These are phyloP conservation scores for Phallusia fumigata DNA, from an alignment of 23 tunicate genomes.

Conservation along the genomic window DNA sequence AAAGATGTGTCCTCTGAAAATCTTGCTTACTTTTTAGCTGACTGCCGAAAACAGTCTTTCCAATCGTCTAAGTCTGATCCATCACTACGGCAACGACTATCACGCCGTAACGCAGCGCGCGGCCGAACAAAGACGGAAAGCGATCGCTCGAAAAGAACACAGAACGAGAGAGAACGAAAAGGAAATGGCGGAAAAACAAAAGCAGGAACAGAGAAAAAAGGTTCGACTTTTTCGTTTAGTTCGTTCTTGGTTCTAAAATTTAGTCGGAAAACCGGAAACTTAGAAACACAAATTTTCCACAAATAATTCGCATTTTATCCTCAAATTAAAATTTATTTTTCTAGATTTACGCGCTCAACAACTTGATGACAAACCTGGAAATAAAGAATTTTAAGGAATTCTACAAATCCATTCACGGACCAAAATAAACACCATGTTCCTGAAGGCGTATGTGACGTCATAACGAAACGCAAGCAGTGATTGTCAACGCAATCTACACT, in stretches of 20 bases:
- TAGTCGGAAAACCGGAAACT: too few species aligned
- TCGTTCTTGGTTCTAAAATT: too few species aligned
- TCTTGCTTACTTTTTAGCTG: too few species aligned
- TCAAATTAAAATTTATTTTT: too few species aligned
- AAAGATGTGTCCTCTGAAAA: too few species aligned
- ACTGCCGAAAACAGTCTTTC: neutral
- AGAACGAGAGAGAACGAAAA: neutral
- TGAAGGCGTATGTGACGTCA: neutral
- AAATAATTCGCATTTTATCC: too few species aligned
- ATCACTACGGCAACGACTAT: constrained; percentile 36
- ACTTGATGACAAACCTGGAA: constrained; percentile 25
- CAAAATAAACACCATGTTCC: neutral
- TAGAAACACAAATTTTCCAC: too few species aligned
- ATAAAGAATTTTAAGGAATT: constrained; percentile 16
- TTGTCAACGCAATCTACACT: too few species aligned
- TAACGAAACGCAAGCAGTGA: neutral
- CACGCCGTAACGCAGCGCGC: constrained; percentile 19
- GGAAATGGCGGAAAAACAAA: constrained; percentile 17
- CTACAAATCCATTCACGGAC: neutral
- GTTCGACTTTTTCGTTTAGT: neutral
- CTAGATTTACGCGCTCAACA: constrained; percentile 30
- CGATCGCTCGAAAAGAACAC: neutral
- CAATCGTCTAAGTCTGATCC: constrained; percentile 20
- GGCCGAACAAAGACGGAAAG: constrained; percentile 2
- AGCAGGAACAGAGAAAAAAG: constrained; percentile 37